Evolutionary conservation across 2,797 vertebrate genomes (phyloP).

Genomic region (Xiphorhynchus erythropygius): DNA sequence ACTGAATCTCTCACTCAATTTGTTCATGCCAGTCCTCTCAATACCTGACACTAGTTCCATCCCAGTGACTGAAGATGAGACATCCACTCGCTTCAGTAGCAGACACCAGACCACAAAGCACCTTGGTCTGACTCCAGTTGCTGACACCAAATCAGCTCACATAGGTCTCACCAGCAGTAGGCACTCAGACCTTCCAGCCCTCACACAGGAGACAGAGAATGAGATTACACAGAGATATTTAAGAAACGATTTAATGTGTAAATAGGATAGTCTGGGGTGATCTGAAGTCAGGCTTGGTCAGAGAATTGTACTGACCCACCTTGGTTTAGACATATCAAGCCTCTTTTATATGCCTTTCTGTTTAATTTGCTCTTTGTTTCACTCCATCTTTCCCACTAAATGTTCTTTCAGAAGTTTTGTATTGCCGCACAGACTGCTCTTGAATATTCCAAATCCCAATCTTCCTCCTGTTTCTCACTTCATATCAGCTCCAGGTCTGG

Average conservation of each 20-base stretch:
- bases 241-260: neutral
- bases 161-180: neutral
- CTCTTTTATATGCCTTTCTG: neutral
- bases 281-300: fast-evolving
- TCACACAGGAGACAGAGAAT: neutral
- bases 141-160: neutral
- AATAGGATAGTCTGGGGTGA: neutral
- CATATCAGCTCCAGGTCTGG: neutral
- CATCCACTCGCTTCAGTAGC: fast-evolving
- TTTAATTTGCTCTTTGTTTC: neutral
- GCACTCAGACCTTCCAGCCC: neutral
- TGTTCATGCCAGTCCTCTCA: fast-evolving
- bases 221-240: neutral
- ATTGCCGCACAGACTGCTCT: neutral
- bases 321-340: fast-evolving
- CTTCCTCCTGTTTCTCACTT: neutral
- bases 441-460: neutral
- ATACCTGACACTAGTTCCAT: neutral
- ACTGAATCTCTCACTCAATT: fast-evolving
- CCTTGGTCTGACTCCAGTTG: fast-evolving
- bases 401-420: neutral
- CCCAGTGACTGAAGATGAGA: neutral
- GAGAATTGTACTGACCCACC: neutral
- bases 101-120: neutral
- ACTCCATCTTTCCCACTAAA: neutral